A percentile compares a stretch with the other conserved stretches of the same genome.
Conservation (phyloP, 2,113 vertebrate genomes). For the Pungitius pungitius region DNA sequence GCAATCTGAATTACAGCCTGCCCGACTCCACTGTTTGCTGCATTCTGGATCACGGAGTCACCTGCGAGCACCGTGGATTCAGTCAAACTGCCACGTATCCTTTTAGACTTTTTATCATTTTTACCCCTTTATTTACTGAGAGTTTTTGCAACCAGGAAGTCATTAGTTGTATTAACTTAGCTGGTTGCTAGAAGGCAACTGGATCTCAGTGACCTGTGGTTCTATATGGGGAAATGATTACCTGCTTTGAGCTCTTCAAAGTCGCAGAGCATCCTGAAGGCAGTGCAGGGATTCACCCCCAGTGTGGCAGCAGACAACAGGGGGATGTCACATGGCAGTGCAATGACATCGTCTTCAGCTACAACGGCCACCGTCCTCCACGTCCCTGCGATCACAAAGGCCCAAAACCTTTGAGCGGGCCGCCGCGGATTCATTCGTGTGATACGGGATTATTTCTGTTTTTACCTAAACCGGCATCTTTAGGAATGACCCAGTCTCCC, state of each 20-base stretch:
- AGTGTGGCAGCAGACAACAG: slow-evolving; percentile 89
- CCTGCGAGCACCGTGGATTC: slow-evolving; percentile 77
- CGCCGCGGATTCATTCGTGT: background rate
- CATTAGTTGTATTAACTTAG: background rate
- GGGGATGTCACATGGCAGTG: slow-evolving; percentile 85
- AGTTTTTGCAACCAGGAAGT: background rate
- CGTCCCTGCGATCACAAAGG: slow-evolving; percentile 82
- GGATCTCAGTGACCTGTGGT: background rate
- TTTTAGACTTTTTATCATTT: no score
- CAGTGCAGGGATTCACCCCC: slow-evolving; percentile 94
- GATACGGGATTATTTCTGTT: slow-evolving; percentile 40
- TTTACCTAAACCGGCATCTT: slow-evolving; percentile 85
- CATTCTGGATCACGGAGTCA: slow-evolving; percentile 94
- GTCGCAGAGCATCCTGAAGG: slow-evolving; percentile 90
- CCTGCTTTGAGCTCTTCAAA: slow-evolving; percentile 89
- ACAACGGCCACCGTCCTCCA: slow-evolving; percentile 88
- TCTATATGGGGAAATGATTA: slow-evolving; percentile 51
- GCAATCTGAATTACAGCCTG: slow-evolving; percentile 98
- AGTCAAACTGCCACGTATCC: background rate
- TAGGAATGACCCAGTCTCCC: slow-evolving; percentile 92
- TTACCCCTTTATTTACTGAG: background rate
- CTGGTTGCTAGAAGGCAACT: background rate
- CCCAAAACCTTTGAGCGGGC: background rate
- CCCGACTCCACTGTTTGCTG: slow-evolving; percentile 94
- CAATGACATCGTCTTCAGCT: slow-evolving; percentile 77